These are phyloP conservation scores for Melanostoma mellinum DNA, from an alignment of 2,888 invertebrate species.

Conservation along the genomic window DNA sequence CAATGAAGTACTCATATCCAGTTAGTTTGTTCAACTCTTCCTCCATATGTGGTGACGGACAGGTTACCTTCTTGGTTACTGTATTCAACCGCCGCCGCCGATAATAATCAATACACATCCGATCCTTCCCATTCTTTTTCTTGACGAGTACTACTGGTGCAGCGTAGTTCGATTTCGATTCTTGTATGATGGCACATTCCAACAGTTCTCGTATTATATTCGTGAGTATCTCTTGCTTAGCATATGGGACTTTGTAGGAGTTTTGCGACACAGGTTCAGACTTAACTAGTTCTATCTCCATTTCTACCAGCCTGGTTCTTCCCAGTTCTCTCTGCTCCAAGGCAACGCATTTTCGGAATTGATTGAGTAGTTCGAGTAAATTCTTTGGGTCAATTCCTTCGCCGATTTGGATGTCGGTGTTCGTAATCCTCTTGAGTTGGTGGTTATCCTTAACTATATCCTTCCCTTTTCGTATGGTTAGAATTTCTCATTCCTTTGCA, in stretches of 20 bases:
- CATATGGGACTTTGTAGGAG: constrained; percentile 14
- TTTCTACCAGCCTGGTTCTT: not conserved
- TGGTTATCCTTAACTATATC: too few relatives aligned
- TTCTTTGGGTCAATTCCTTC: not conserved
- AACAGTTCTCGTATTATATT: not conserved
- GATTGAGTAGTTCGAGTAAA: not conserved
- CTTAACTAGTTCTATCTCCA: constrained; percentile 8
- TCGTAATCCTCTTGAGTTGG: too few relatives aligned
- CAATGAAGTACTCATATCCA: too few relatives aligned
- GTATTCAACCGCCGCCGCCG: too few relatives aligned
- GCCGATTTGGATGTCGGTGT: not conserved
- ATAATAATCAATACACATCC: too few relatives aligned
- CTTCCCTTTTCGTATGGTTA: not conserved
- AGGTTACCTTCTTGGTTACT: too few relatives aligned
- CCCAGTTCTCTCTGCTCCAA: constrained; percentile 12
- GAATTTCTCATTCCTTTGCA: not conserved
- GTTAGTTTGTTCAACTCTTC: too few relatives aligned
- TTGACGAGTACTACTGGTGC: too few relatives aligned
- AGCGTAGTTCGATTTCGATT: too few relatives aligned
- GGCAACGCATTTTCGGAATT: constrained; percentile 12
- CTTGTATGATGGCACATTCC: not conserved
- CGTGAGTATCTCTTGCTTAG: constrained; percentile 2
- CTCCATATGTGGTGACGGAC: too few relatives aligned
- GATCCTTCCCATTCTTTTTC: too few relatives aligned
- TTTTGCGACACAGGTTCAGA: constrained; percentile 4